phyloP scores from a whole-genome alignment of 2,113 vertebrate genomes.

The Chaetorhynchus papuensis region DNA sequence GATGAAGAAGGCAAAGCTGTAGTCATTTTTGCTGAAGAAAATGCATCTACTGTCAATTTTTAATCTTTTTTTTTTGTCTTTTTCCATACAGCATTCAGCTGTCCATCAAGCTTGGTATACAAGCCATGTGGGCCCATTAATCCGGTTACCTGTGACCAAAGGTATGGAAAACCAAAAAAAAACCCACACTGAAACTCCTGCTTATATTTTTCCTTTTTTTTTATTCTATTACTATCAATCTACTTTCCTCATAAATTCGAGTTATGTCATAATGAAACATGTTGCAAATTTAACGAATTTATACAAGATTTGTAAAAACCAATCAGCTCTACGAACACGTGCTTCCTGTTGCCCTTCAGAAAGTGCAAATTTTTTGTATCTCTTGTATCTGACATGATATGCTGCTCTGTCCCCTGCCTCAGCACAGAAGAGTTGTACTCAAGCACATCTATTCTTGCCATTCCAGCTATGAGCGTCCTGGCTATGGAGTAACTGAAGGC shows the following conservation, averaged over 20 bases:
- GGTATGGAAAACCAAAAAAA: slow-evolving; percentile 58
- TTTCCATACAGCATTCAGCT: slow-evolving; percentile 70
- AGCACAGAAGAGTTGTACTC: not conserved
- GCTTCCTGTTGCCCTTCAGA: not conserved
- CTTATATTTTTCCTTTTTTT: not conserved
- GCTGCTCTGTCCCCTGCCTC: not conserved
- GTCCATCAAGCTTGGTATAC: slow-evolving; percentile 75
- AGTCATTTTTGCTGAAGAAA: not conserved
- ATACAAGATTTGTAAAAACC: not conserved
- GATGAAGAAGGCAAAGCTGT: not conserved
- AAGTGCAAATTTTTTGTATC: not conserved
- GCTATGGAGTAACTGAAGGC: slow-evolving; percentile 73
- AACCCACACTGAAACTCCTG: not conserved
- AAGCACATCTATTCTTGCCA: not conserved
- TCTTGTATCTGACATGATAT: not conserved
- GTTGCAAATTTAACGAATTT: not conserved
- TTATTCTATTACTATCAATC: not conserved
- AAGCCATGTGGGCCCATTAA: slow-evolving; percentile 76
- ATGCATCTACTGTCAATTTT: not conserved
- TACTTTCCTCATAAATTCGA: not conserved
- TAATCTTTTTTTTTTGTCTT: not conserved
- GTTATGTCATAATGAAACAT: not conserved
- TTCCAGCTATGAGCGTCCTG: slow-evolving; percentile 9
- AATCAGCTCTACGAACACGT: not conserved
- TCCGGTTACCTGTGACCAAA: slow-evolving; percentile 73